Base-by-base conservation (phyloP, 35 echinoderm and acorn worm species). In the Apostichopus parvimensis region DNA sequence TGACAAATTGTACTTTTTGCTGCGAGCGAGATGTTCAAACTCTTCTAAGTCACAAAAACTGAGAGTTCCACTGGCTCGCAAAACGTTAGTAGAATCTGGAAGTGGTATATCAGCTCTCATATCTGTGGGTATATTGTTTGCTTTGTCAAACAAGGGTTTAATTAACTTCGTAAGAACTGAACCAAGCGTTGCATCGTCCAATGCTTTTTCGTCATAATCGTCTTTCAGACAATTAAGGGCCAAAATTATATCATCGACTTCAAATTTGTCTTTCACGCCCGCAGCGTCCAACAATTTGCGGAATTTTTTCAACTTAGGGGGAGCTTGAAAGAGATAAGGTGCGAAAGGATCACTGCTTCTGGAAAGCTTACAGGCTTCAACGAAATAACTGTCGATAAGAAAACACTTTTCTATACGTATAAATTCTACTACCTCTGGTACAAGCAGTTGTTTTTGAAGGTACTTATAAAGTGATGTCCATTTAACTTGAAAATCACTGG, bases 181-280 rank as follows among this genome's bases (percentile, higher is more conserved):
- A 1, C 14, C n/a, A 23, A 92, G 57, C 77, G 56, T 28, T 5
- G 57, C 64, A 20, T 86, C 14, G 22, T 87, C 61, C 22, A 97
- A 71, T 21, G 91, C 73, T 18, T 53, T 22, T 13, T 54, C 87
- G 11, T 61, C 53, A 25, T 83, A 54, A 6, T 68, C 53, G 15
- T 86, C n/a, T 71, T 92, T 86, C 20, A 97, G 13, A 9, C 14
- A 22, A 14, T 80, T n/a, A 0, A 97, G 28, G 45, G 83, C 80
- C 18, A 70, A 53, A 6, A 94, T 73, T 59, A 78, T 91, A 79
- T 97, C 95, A 84, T 54, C 10, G 9, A 70, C 13, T 10, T 8
- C 77, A 90, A 96, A 96, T 54, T 12, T 25, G 6, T 83, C 28
- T 81, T 91, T 96, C 25, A 96, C 90, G 23, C 26, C 86, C 24